phyloP scores from a whole-genome alignment of 2,113 vertebrate genomes.

The Probosciger aterrimus region DNA sequence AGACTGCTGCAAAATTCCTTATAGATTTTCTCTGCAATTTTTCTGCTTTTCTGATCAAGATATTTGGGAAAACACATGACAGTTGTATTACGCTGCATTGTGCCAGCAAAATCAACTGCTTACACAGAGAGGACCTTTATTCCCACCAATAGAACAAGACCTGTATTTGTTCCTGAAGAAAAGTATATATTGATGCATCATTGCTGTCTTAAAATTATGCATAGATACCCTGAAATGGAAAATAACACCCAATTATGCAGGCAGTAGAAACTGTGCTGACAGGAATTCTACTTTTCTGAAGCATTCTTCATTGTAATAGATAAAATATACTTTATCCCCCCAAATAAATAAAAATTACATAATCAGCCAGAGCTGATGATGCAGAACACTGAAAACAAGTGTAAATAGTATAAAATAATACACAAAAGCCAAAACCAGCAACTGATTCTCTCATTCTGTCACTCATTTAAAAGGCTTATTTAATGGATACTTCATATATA shows the following conservation, averaged over 20 bases:
- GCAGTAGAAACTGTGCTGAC: neutral
- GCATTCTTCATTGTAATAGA: accelerated
- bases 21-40: neutral
- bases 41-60: neutral
- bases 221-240: neutral
- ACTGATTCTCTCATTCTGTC: neutral
- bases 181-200: neutral
- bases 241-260: neutral
- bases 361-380: neutral
- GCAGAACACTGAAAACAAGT: neutral
- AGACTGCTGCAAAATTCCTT: neutral
- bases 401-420: neutral
- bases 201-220: neutral
- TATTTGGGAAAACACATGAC: neutral
- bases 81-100: neutral
- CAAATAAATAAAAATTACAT: neutral
- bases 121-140: neutral
- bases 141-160: neutral
- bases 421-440: neutral
- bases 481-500: neutral
- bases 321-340: neutral
- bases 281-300: neutral
- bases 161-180: neutral
- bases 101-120: neutral
- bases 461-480: neutral